Percentiles rank a stretch among this genome's conserved stretches.
Evolutionary conservation across 2,113 vertebrate genomes (phyloP).

Genomic region (Halichoeres trimaculatus): DNA sequence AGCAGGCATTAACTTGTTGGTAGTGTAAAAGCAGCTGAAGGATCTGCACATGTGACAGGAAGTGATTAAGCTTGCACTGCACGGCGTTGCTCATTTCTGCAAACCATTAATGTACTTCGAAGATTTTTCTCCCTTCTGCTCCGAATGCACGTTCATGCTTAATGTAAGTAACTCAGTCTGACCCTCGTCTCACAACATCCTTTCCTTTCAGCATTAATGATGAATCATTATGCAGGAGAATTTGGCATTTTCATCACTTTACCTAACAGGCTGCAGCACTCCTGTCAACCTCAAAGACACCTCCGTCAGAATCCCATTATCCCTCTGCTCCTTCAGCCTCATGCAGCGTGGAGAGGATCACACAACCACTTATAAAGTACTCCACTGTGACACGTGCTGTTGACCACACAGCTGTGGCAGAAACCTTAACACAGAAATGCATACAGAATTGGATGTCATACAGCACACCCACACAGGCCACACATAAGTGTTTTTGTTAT

Average conservation of each 20-base stretch:
- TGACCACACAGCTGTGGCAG: constrained; percentile 32
- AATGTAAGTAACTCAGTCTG: constrained; percentile 57
- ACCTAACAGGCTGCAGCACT: constrained; percentile 55
- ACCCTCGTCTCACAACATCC: constrained; percentile 28
- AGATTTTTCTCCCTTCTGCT: constrained; percentile 34
- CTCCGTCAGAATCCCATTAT: constrained; percentile 47
- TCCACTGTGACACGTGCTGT: constrained; percentile 13
- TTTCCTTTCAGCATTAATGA: constrained; percentile 58
- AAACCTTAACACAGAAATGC: constrained; percentile 12
- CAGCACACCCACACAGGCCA: constrained; percentile 25
- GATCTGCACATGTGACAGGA: constrained; percentile 57
- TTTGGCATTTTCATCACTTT: constrained; percentile 66
- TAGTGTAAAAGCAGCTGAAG: constrained; percentile 41
- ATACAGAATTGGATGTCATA: constrained; percentile 11
- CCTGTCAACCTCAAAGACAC: constrained; percentile 39
- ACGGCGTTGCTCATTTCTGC: constrained; percentile 35
- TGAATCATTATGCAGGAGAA: constrained; percentile 71
- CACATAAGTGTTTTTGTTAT: constrained; percentile 21
- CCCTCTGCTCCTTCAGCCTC: not conserved
- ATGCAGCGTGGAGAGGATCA: constrained; percentile 22
- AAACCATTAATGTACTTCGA: constrained; percentile 46
- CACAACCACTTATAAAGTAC: constrained; percentile 4
- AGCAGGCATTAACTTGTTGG: constrained; percentile 20
- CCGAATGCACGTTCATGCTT: constrained; percentile 32
- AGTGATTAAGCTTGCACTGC: constrained; percentile 71